Evolutionary conservation across 37 sponge, comb jelly and placozoan species (phyloP).

Genomic region (Amphimedon queenslandica): DNA sequence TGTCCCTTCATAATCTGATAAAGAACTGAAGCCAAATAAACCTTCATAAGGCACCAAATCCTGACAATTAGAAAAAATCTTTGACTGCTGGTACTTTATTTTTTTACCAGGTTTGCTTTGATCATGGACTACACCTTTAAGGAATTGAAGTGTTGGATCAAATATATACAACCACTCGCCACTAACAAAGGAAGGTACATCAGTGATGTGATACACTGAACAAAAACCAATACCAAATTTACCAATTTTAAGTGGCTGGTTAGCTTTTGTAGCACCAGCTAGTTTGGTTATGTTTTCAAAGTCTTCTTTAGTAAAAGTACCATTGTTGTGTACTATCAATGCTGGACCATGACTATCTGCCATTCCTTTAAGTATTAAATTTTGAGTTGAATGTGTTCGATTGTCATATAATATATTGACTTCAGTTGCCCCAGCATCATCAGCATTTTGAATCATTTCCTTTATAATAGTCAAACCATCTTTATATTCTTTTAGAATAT

Average conservation of each 20-base stretch:
- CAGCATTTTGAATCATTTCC: conserved; percentile 81
- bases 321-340: conserved; percentile 53
- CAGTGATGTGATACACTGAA: conserved; percentile 66
- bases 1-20: conserved; percentile 34
- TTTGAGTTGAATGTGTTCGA: conserved; percentile 17
- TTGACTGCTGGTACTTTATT: conserved; percentile 12
- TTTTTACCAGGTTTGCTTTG: conserved; percentile 44
- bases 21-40: conserved; percentile 31
- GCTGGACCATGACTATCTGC: conserved; percentile 61
- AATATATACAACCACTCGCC: conserved; percentile 42
- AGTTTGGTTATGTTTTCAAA: conserved; percentile 78
- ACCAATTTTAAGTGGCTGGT: conserved; percentile 66
- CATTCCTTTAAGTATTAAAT: conserved; percentile 57
- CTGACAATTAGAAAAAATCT: conserved; percentile 8
- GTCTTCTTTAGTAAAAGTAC: conserved; percentile 62
- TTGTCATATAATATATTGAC: conserved; percentile 59
- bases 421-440: conserved; percentile 80
- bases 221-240: conserved; percentile 83
- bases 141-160: conserved; percentile 56
- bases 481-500: conserved; percentile 70
- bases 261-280: conserved; percentile 67
- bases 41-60: conserved; percentile 54
- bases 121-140: conserved; percentile 28
- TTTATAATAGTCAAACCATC: conserved; percentile 68
- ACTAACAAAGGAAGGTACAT: conserved; percentile 58